Base-by-base conservation (phyloP, 1,140 invertebrate genomes). In the Callitettix versicolor region DNA sequence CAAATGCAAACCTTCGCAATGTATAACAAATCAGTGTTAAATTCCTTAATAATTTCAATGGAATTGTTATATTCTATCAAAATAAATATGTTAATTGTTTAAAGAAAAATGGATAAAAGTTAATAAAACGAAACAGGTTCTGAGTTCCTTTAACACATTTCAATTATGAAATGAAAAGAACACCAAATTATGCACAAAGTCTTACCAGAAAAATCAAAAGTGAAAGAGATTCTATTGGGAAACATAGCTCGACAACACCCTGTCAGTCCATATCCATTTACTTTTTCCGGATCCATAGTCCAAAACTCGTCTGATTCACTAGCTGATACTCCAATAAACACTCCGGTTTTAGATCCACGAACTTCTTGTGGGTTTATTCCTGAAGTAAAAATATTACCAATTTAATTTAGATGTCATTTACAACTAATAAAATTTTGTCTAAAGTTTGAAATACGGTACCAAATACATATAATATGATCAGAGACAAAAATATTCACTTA, bases 201-300 rank as follows among this genome's bases (percentile, higher is more conserved):
- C 41, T 24, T 51, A 61, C 60, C 60, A 44, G 41, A 85, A 56
- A 96, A 89, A 64, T 98, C 92, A 72, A 96, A 98, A 9, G 91
- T 86, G 73, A 85, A 98, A 0, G 93, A 97, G 33, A 98, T 79
- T 65, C 95, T 81, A 70, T 98, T 98, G 36, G 93, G 81, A 70
- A 98, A 95, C 94, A 98, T 98, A 22, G 92, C 88, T 38, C 89
- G 76, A 49, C 85, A 85, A 70, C 91, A 95, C 20, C 95, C 95
- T 2, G 88, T 94, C 59, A 98, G 74, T 30, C 84, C 89, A 72
- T 98, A 98, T 51, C 95, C 94, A 66, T 86, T 91, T 1, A 93
- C 79, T 63, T 79, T 76, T 40, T 90, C 86, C 0, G 79, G 75
- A 68, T 88, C 79, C 17, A 64, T 63, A 14, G 80, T 82, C 82